Percentiles rank a stretch among this genome's conserved stretches.
Conservation (phyloP, 2,113 vertebrate species). For the Forbesichthys papilliferus region DNA sequence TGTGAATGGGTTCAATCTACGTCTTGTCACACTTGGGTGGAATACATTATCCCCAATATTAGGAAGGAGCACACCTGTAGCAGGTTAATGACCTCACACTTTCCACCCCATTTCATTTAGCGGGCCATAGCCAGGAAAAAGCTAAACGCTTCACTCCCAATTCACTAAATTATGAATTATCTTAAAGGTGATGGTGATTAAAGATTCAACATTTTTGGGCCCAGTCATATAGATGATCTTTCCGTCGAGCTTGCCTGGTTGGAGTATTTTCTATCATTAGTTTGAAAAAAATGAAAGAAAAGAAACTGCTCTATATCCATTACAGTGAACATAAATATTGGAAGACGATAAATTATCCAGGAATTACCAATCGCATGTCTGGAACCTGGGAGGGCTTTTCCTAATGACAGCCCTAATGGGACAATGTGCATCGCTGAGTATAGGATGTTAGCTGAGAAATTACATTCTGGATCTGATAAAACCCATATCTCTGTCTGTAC, state of each 20-base stretch:
- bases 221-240: constrained; percentile 48
- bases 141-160: constrained; percentile 66
- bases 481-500: constrained; percentile 16
- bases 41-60: constrained; percentile 66
- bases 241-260: constrained; percentile 30
- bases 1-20: constrained; percentile 36
- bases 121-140: constrained; percentile 60
- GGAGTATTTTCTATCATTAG: constrained; percentile 53
- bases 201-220: constrained; percentile 66
- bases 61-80: constrained; percentile 68
- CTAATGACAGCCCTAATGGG: constrained; percentile 19
- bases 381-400: constrained; percentile 26
- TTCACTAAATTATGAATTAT: constrained; percentile 79
- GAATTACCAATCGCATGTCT: constrained; percentile 66
- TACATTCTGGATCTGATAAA: constrained; percentile 27
- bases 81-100: constrained; percentile 78
- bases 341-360: constrained; percentile 66
- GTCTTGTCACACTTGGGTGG: constrained; percentile 63
- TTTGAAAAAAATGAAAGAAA: constrained; percentile 12
- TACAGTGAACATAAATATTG: constrained; percentile 72
- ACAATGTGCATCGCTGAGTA: constrained; percentile 1
- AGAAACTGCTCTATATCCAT: constrained; percentile 57
- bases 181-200: constrained; percentile 69
- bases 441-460: constrained; percentile 31
- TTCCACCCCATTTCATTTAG: constrained; percentile 77